phyloP scores from a whole-genome alignment of 2,797 vertebrate species.

The Macropodus opercularis region DNA sequence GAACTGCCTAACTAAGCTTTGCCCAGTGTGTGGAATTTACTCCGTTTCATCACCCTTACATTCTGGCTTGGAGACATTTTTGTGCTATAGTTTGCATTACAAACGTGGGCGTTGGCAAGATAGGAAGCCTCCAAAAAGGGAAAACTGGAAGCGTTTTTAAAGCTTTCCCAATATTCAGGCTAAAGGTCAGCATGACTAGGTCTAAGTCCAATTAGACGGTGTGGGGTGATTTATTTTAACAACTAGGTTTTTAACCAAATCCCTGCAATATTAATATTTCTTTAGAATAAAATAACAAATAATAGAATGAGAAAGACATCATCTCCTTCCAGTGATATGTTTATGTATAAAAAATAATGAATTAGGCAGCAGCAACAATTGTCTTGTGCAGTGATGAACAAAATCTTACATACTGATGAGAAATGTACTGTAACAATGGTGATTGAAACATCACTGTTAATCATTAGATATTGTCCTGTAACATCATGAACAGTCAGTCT shows the following conservation, averaged over 20 bases:
- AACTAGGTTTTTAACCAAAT: no score
- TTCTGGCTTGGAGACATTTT: neutral
- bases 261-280: no score
- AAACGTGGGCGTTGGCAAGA: neutral
- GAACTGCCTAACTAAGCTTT: constrained; percentile 11
- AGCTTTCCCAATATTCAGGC: neutral
- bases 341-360: neutral
- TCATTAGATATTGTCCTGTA: no score
- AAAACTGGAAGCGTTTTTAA: neutral
- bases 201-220: no score
- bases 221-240: no score
- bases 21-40: constrained; percentile 8
- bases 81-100: neutral
- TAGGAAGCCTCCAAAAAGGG: neutral
- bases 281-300: no score
- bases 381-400: neutral
- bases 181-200: neutral
- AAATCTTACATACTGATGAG: neutral
- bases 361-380: neutral
- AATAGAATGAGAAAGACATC: no score
- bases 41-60: neutral
- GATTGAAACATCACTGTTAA: no score
- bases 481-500: no score
- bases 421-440: no score
- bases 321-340: neutral